Evolutionary conservation across 2,797 vertebrate genomes (phyloP).

Genomic region (Hirundo rustica): DNA sequence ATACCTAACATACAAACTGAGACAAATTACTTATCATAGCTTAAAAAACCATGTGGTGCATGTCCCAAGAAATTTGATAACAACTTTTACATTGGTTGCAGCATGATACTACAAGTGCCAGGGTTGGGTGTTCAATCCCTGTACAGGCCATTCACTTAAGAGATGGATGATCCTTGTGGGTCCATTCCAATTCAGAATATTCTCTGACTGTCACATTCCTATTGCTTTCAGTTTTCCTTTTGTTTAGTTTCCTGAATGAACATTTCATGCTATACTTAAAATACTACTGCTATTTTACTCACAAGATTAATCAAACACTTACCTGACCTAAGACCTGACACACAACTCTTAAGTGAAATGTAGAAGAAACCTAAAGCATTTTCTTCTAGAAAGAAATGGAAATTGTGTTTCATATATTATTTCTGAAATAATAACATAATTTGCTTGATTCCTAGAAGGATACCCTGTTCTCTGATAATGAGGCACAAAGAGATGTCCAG

Average conservation of each 20-base stretch:
- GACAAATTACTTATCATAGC: not conserved
- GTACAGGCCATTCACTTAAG: fast-evolving
- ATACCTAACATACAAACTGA: not conserved
- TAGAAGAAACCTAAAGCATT: not conserved
- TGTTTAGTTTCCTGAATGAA: not conserved
- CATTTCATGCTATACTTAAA: not conserved
- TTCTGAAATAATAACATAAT: not conserved
- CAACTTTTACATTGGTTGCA: not conserved
- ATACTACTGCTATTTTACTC: not conserved
- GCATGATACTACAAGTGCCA: too few relatives aligned
- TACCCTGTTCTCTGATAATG: not conserved
- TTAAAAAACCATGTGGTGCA: not conserved
- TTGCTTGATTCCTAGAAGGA: not conserved
- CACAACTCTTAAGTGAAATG: not conserved
- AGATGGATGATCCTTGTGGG: too few relatives aligned
- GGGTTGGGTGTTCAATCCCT: not conserved
- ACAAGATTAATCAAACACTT: not conserved
- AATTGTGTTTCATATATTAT: not conserved
- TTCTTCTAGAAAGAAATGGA: not conserved
- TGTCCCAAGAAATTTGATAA: not conserved
- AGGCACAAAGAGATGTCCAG: not conserved
- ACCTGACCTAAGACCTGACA: not conserved
- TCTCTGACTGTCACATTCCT: not conserved
- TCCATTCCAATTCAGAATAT: not conserved
- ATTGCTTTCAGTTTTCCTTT: not conserved